Base-by-base conservation (phyloP, 2,113 vertebrate genomes). In the Aleadryas rufinucha region DNA sequence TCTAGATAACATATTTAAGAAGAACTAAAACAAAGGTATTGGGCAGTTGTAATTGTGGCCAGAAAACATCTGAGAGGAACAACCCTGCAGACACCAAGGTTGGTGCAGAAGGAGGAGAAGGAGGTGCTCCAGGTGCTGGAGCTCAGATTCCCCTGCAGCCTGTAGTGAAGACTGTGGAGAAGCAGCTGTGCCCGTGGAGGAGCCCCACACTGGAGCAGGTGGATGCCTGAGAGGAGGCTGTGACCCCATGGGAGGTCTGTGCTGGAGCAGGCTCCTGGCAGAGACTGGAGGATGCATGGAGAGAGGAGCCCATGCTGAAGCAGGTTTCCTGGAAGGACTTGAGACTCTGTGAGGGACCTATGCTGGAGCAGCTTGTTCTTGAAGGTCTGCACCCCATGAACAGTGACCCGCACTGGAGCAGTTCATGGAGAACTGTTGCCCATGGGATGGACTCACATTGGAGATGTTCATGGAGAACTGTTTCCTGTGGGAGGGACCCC, bases 181-280 rank as follows among this genome's bases (percentile, higher is more conserved):
- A 49, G 24, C 10, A 49, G 35, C 21, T 66, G 26, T 27, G 26
- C 21, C 13, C 1, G 0, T 37, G 18, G 11, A 42, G 11, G 4
- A 50, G 17, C 4, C 26, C 37, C 26, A 35, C 17, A 37, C 7
- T 1, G 1, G 7, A 22, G 14, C 31, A 42, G 13, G 52, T 1
- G 4, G 10, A 13, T 66, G 6, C 21, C 31, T 27, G 44, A 50
- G 52, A 68, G 4, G 26, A 66, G 31, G 20, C 31, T 50, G 50
- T 13, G 35, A 35, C 2, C 9, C 9, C 1, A 0, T 50, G 52
- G 20, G 20, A 57, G 10, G 21, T 2, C 30, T 10, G 5, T 42
- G 52, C 11, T 21, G 31, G 42, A 42, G 24, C 35, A 65, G 35
- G 8, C 3, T 35, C 50, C 61, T 5, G 37, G 9, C 17, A 76